A percentile compares a stretch with the other conserved stretches of the same genome.
Conservation (phyloP, 1,140 invertebrate genomes). For the Drosophila lacteicornis region DNA sequence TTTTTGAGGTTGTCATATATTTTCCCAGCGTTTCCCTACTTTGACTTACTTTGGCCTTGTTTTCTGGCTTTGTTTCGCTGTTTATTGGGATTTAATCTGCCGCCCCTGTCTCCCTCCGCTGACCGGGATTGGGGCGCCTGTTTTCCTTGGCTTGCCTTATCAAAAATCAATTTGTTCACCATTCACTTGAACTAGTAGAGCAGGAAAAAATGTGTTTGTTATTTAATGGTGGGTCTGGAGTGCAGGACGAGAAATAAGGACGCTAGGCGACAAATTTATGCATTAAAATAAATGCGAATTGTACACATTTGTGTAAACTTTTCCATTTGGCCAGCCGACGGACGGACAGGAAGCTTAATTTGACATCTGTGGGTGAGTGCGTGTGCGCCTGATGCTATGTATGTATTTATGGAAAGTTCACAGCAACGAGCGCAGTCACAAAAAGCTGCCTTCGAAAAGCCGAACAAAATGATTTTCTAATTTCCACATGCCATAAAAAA, state of each 20-base stretch:
- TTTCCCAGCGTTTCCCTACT: conserved; percentile 28
- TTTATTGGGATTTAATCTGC: conserved; percentile 66
- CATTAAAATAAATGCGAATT: conserved; percentile 66
- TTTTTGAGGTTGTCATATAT: conserved; percentile 56
- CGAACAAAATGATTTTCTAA: conserved; percentile 77
- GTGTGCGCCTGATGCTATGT: conserved; percentile 32
- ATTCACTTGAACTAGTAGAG: conserved; percentile 46
- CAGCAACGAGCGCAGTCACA: conserved; percentile 29
- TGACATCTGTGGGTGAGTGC: conserved; percentile 44
- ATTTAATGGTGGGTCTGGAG: conserved; percentile 20
- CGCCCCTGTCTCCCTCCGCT: background rate
- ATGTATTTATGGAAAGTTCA: conserved; percentile 50
- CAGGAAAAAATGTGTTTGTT: conserved; percentile 38
- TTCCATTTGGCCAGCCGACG: conserved; percentile 47
- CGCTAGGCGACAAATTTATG: conserved; percentile 61
- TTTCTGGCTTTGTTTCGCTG: conserved; percentile 46
- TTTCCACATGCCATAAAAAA: conserved; percentile 72
- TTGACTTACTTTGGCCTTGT: conserved; percentile 41
- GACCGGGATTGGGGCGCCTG: conserved; percentile 19
- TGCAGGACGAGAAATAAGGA: background rate
- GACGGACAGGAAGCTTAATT: conserved; percentile 78
- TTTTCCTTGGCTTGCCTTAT: conserved; percentile 43
- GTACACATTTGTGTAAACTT: conserved; percentile 54
- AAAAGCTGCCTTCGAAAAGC: conserved; percentile 42
- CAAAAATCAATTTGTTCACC: conserved; percentile 69